phyloP scores from a whole-genome alignment of 2,888 invertebrate species.

The Epicampocera succincta region DNA sequence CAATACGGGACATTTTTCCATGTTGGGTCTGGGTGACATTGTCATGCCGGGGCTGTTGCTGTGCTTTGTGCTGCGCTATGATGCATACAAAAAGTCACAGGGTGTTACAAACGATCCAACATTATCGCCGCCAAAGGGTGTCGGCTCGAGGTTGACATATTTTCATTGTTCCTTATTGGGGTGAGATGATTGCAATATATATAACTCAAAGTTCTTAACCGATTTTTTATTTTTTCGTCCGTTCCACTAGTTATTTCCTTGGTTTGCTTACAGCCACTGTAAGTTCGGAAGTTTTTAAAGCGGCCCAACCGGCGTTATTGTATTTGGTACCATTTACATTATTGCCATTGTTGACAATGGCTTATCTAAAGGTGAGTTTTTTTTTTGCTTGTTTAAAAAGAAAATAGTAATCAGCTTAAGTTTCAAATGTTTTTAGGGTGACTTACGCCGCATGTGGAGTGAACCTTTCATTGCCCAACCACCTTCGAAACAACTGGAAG shows the following conservation, averaged over 20 bases:
- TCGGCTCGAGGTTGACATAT: constrained; percentile 90
- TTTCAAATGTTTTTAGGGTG: constrained; percentile 86
- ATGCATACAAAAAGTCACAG: constrained; percentile 95
- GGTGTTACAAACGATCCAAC: constrained; percentile 83
- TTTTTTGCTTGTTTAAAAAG: background rate
- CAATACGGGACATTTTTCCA: constrained; percentile 97
- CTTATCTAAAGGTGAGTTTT: constrained; percentile 93
- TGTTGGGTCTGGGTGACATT: constrained; percentile 93
- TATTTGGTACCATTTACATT: constrained; percentile 99
- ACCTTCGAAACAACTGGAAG: constrained; percentile 91
- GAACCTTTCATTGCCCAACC: constrained; percentile 94
- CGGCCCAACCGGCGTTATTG: constrained; percentile 97
- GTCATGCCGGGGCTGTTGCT: constrained; percentile 98
- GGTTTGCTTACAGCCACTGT: constrained; percentile 98
- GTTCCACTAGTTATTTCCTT: constrained; percentile 88
- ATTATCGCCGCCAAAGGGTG: constrained; percentile 83
- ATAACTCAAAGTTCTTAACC: too few species aligned
- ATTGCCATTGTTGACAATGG: constrained; percentile 97
- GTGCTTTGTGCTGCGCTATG: constrained; percentile 98
- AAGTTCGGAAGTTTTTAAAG: constrained; percentile 98
- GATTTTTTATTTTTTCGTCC: background rate
- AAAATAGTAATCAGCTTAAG: too few species aligned
- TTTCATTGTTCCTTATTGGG: constrained; percentile 99
- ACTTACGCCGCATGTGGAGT: constrained; percentile 98
- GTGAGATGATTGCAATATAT: too few species aligned